Conservation (phyloP, 2,113 vertebrate species). For the Scartelaos histophorus region DNA sequence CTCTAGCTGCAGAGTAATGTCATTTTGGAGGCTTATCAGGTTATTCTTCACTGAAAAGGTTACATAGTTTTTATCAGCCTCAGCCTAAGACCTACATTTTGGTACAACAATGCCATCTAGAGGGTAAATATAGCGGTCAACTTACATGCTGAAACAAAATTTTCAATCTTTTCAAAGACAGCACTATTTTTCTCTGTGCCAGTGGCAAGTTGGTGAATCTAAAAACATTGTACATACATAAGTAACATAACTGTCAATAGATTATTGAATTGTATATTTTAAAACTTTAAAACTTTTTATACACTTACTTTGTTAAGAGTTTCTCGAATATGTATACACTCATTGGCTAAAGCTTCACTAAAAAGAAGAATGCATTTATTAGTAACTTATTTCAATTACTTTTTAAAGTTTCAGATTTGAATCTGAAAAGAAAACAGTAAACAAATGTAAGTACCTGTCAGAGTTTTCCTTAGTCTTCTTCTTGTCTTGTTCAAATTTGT, state of each 20-base stretch:
- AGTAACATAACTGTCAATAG: neutral
- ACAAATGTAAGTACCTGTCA: constrained; percentile 77
- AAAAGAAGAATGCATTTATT: constrained; percentile 33
- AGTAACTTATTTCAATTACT: neutral
- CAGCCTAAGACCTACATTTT: neutral
- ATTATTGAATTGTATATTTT: neutral
- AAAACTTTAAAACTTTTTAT: constrained; percentile 74
- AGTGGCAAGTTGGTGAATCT: constrained; percentile 82
- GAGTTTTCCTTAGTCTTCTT: constrained; percentile 86
- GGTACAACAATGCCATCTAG: constrained; percentile 48
- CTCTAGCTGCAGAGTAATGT: constrained; percentile 64
- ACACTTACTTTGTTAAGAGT: constrained; percentile 84
- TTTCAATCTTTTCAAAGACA: constrained; percentile 76
- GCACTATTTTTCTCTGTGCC: constrained; percentile 77
- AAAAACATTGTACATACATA: constrained; percentile 27
- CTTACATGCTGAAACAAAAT: constrained; percentile 82
- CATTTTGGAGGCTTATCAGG: constrained; percentile 55
- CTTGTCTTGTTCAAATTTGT: constrained; percentile 86
- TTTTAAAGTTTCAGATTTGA: neutral
- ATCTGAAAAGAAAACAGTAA: neutral
- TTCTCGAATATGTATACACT: constrained; percentile 78
- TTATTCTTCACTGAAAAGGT: constrained; percentile 64
- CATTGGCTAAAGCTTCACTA: constrained; percentile 82
- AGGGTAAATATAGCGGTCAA: constrained; percentile 39
- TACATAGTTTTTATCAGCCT: constrained; percentile 7